These are phyloP conservation scores for Abrostola triplasia DNA, from an alignment of 2,888 invertebrate species.

Conservation along the genomic window DNA sequence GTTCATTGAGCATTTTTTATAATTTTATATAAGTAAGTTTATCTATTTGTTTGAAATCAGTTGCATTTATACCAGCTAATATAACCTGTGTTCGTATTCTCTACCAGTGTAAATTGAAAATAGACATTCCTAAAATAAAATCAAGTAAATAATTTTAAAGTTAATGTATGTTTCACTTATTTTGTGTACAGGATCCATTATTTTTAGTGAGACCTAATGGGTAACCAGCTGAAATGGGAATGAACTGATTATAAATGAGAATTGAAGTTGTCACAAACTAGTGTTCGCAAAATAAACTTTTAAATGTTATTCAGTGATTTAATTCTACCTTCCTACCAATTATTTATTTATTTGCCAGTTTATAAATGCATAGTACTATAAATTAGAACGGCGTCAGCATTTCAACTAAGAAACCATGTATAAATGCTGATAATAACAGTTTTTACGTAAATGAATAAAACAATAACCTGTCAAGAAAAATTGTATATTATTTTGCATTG, in stretches of 20 bases:
- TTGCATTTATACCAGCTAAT: background rate
- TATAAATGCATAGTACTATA: too few species aligned
- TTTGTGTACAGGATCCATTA: constrained; percentile 5
- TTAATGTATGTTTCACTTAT: constrained; percentile 3
- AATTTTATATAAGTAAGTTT: background rate
- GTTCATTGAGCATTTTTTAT: background rate
- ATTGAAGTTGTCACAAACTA: constrained; percentile 39
- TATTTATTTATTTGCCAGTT: too few species aligned
- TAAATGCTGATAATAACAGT: too few species aligned
- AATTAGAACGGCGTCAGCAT: too few species aligned
- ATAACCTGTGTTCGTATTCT: background rate
- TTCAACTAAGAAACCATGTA: too few species aligned
- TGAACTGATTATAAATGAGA: constrained; percentile 35
- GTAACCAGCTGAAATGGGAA: constrained; percentile 21
- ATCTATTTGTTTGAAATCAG: background rate
- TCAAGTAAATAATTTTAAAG: background rate
- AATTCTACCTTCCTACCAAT: constrained; percentile 18
- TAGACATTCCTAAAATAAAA: background rate
- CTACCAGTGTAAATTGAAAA: background rate
- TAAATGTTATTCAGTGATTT: constrained; percentile 23
- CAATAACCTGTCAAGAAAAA: constrained; percentile 40
- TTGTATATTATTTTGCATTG: constrained; percentile 67
- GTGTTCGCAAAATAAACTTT: constrained; percentile 49
- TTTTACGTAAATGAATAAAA: constrained; percentile 6
- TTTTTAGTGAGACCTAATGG: background rate